A percentile compares a stretch with the other conserved stretches of the same genome.
Evolutionary conservation across 2,113 vertebrate species (phyloP).

Genomic region (Cariama cristata): DNA sequence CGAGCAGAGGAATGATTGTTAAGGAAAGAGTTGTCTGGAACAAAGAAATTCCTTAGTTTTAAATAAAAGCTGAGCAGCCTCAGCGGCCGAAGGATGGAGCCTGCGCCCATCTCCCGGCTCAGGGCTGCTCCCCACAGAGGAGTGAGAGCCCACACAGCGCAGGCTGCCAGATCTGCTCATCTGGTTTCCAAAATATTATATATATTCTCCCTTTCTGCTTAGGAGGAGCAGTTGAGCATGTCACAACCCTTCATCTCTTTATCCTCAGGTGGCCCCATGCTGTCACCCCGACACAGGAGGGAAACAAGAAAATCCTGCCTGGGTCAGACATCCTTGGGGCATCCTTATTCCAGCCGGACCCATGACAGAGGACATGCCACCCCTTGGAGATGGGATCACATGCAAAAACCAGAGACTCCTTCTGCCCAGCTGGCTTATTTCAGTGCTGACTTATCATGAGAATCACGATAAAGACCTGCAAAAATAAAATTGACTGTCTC

Average conservation of each 20-base stretch:
- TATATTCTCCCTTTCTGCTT: not conserved
- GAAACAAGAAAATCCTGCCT: not conserved
- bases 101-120: not conserved
- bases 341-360: not conserved
- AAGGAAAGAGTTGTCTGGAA: not conserved
- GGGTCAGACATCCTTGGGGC: not conserved
- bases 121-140: not conserved
- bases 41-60: not conserved
- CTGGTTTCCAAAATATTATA: not conserved
- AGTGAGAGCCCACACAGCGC: fast-evolving
- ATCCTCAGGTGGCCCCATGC: not conserved
- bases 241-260: not conserved
- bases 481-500: not conserved
- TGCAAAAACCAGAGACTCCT: not conserved
- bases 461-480: not conserved
- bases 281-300: not conserved
- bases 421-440: not conserved
- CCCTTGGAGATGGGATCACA: not conserved
- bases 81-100: not conserved
- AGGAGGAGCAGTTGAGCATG: not conserved
- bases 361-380: not conserved
- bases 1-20: fast-evolving
- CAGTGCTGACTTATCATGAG: not conserved
- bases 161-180: not conserved
- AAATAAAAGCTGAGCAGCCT: not conserved